phyloP scores from a whole-genome alignment of 2,113 vertebrate genomes.

The Hyla sarda region DNA sequence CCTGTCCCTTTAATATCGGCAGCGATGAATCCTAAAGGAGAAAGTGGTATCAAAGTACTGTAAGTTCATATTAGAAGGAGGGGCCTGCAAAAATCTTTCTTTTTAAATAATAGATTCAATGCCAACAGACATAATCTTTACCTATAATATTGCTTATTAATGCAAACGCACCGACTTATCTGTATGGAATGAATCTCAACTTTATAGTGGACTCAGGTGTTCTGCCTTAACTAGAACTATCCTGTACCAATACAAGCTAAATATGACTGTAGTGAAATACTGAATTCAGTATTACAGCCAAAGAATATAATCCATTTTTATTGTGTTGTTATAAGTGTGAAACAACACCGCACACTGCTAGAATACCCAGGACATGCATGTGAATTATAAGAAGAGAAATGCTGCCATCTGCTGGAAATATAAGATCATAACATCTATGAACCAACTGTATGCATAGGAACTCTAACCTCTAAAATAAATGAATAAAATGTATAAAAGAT shows the following conservation, averaged over 20 bases:
- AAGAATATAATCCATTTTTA: not conserved
- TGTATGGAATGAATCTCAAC: not conserved
- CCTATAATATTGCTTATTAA: not conserved
- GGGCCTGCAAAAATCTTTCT: not conserved
- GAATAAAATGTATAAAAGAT: not conserved
- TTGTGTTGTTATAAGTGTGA: not conserved
- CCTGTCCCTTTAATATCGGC: conserved; percentile 98
- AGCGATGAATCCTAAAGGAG: conserved; percentile 88
- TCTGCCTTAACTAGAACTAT: not conserved
- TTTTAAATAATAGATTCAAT: not conserved
- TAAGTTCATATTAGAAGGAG: not conserved
- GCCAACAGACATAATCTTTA: not conserved
- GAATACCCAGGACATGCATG: not conserved
- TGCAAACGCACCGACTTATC: not conserved
- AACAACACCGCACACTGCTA: not conserved
- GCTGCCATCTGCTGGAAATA: conserved; percentile 37
- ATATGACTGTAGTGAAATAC: not conserved
- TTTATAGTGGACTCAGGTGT: not conserved
- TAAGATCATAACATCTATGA: not conserved
- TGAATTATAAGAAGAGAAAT: not conserved
- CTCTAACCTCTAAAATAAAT: too few relatives aligned
- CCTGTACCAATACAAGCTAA: not conserved
- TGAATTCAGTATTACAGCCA: not conserved
- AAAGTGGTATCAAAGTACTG: too few relatives aligned
- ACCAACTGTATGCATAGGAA: too few relatives aligned